Evolutionary conservation across 2,797 vertebrate species (phyloP).

Genomic region (Morelia viridis): DNA sequence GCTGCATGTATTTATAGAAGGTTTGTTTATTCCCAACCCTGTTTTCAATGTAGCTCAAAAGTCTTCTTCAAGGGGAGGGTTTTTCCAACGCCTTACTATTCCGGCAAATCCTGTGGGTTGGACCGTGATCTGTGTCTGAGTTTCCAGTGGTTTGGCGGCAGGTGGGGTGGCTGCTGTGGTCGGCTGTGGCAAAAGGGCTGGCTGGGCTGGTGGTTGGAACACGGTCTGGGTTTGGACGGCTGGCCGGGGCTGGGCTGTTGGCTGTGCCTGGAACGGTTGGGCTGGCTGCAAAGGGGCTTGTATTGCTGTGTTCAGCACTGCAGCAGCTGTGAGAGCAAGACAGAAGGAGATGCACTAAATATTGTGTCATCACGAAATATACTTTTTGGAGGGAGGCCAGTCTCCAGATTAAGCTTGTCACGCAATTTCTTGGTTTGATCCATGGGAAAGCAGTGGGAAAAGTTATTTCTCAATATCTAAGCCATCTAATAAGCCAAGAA

Average conservation of each 20-base stretch:
- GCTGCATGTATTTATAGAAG: not conserved
- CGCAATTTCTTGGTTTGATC: too few species aligned
- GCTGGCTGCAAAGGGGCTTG: slow-evolving; percentile 66
- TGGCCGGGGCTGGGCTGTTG: slow-evolving; percentile 80
- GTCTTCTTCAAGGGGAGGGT: not conserved
- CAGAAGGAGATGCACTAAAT: slow-evolving; percentile 32
- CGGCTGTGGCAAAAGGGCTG: slow-evolving; percentile 75
- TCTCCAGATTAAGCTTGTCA: not conserved
- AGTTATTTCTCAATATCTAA: not conserved
- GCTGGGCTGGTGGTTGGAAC: slow-evolving; percentile 75
- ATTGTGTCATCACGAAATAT: not conserved
- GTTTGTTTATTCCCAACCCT: not conserved
- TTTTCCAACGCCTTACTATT: slow-evolving; percentile 79
- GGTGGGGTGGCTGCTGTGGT: slow-evolving; percentile 67
- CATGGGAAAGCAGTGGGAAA: not conserved
- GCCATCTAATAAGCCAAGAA: not conserved
- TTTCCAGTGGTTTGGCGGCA: slow-evolving; percentile 74
- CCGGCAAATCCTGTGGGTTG: slow-evolving; percentile 89
- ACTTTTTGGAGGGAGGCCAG: not conserved
- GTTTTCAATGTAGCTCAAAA: not conserved
- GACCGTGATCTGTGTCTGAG: slow-evolving; percentile 82
- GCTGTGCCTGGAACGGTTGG: slow-evolving; percentile 58
- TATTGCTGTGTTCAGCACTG: slow-evolving; percentile 81
- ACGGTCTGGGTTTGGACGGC: slow-evolving; percentile 77
- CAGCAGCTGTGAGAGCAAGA: slow-evolving; percentile 78